Percentiles rank a stretch among this genome's conserved stretches.
These are phyloP conservation scores for Drosophila truncata DNA, from an alignment of 1,140 invertebrate genomes.

Conservation along the genomic window DNA sequence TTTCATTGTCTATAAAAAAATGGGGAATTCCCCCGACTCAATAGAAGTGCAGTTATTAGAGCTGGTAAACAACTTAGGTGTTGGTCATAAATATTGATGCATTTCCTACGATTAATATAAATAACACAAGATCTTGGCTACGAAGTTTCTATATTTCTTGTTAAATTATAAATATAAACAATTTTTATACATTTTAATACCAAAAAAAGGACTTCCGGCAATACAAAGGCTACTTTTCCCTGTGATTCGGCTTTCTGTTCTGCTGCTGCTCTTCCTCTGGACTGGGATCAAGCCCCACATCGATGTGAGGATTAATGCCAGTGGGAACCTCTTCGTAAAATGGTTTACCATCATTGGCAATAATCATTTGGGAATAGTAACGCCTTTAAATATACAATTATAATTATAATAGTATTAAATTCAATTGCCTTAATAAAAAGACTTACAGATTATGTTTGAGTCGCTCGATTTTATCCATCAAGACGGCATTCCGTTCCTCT, in stretches of 20 bases:
- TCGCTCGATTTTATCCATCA: too few relatives aligned
- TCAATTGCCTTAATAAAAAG: background rate
- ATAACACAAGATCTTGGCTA: background rate
- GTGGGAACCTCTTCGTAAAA: background rate
- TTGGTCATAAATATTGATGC: too few relatives aligned
- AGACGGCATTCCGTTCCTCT: background rate
- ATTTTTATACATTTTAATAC: background rate
- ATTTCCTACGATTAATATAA: background rate
- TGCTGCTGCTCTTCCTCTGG: background rate
- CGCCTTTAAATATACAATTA: background rate
- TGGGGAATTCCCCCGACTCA: background rate
- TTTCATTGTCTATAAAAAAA: background rate
- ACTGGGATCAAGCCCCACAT: too few relatives aligned
- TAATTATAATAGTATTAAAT: background rate
- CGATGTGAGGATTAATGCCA: too few relatives aligned
- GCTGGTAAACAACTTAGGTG: background rate
- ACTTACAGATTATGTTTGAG: conserved; percentile 1
- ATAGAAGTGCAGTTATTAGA: background rate
- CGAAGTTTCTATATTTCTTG: background rate
- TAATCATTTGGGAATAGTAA: conserved; percentile 2
- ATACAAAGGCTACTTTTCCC: background rate
- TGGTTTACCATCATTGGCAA: background rate
- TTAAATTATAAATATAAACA: conserved; percentile 3
- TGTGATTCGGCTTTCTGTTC: background rate
- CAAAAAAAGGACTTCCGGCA: background rate